A percentile compares a stretch with the other conserved stretches of the same genome.
Evolutionary conservation across 2,113 vertebrate species (phyloP).

Genomic region (Mormyrus iriodes): DNA sequence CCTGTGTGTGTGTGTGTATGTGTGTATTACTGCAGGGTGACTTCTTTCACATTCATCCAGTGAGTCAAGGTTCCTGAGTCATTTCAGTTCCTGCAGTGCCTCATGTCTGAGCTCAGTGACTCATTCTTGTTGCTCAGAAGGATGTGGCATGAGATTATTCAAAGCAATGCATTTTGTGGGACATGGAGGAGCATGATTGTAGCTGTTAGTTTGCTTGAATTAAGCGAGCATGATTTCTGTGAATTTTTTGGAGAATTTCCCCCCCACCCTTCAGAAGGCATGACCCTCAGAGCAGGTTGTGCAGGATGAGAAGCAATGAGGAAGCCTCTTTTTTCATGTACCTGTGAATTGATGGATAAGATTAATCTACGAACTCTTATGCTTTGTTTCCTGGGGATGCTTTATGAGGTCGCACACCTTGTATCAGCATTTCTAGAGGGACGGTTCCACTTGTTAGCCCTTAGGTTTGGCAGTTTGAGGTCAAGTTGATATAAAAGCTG

Average conservation of each 20-base stretch:
- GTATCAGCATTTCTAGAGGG: neutral
- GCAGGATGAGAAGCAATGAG: neutral
- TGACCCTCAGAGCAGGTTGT: neutral
- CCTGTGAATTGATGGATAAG: neutral
- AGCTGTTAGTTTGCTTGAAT: neutral
- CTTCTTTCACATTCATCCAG: neutral
- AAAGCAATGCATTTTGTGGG: neutral
- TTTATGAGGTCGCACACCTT: neutral
- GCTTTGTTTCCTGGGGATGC: neutral
- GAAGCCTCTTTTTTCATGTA: neutral
- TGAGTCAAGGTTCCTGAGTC: neutral
- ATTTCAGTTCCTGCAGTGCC: neutral
- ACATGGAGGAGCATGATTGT: neutral
- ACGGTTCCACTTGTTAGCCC: neutral
- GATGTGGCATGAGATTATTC: neutral
- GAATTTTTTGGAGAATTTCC: neutral
- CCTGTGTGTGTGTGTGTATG: neutral
- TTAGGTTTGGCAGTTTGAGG: neutral
- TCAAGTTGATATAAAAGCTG: neutral
- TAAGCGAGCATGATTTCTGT: neutral
- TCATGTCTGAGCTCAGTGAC: neutral
- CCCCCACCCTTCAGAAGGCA: neutral
- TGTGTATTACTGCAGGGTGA: neutral
- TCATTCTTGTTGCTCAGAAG: neutral
- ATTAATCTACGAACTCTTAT: neutral